Evolutionary conservation across 2,797 vertebrate genomes (phyloP).

Genomic region (Lates japonicus): DNA sequence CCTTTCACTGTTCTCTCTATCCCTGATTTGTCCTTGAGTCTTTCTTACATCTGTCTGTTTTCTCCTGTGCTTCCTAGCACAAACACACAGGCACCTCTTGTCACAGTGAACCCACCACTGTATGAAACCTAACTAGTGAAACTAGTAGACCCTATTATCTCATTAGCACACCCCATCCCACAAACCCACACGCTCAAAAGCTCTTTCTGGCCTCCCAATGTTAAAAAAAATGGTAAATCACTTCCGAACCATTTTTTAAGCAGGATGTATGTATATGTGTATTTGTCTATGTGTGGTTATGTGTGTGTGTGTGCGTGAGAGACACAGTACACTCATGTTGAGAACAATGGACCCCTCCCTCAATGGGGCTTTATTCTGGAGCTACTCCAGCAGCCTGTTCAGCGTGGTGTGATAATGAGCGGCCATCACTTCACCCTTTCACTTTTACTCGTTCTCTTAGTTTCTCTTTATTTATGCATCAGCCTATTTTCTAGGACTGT

Average conservation of each 20-base stretch:
- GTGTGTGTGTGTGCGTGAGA: conserved; percentile 25
- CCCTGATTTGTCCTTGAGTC: conserved; percentile 11
- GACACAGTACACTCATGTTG: conserved; percentile 29
- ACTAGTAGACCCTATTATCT: conserved; percentile 58
- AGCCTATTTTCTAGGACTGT: conserved; percentile 30
- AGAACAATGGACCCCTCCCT: conserved; percentile 79
- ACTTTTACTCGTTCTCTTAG: conserved; percentile 45
- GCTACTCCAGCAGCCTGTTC: conserved; percentile 80
- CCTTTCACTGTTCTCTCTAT: conserved; percentile 6
- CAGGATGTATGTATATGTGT: conserved; percentile 40
- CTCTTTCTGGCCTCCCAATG: conserved; percentile 64
- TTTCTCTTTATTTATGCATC: conserved; percentile 42
- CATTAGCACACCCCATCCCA: conserved; percentile 21
- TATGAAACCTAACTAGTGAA: conserved; percentile 56
- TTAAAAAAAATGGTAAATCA: conserved; percentile 67
- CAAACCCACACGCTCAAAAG: conserved; percentile 48
- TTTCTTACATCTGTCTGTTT: conserved; percentile 28
- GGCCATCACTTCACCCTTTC: conserved; percentile 56
- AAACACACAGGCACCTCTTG: conserved; percentile 40
- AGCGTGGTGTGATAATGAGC: conserved; percentile 63
- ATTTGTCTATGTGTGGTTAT: conserved; percentile 12
- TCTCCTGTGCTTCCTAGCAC: conserved; percentile 30
- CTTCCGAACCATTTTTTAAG: conserved; percentile 76
- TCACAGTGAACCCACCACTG: conserved; percentile 36
- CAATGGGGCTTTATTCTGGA: conserved; percentile 86